Base-by-base conservation (phyloP, 1,140 invertebrate genomes). In the Colletes latitarsis region DNA sequence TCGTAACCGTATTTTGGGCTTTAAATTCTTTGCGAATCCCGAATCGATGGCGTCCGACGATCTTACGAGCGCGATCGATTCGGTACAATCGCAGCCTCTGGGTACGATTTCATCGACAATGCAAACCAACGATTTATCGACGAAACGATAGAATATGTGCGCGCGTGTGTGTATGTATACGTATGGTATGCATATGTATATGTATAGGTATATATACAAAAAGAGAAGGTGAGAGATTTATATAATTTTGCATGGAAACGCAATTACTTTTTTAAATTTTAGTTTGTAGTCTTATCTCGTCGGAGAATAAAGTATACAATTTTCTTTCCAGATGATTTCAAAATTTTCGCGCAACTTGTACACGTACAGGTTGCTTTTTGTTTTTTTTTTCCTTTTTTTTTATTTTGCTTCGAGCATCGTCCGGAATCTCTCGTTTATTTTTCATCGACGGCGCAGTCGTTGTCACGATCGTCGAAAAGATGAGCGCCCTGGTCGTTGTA, bases 231-330 rank as follows among this genome's bases (percentile, higher is more conserved):
- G 62, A 90, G 62, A 85, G 71, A 86, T 87, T 88, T 88, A 84
- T 87, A 89, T 79, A 77, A 82, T 81, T 87, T 90, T 90, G 89
- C 88, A 89, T 90, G 90, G 58, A 87, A 84, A 89, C 89, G 87
- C 55, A 88, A 83, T 60, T 88, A 84, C 82, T 90, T 91, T 91
- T 90, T 88, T 82, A 85, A 89, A 85, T 90, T 90, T 90, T 89
- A 90, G 88, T 89, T 89, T 91, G 89, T 92, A 90, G 85, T 83
- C 87, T 73, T 77, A 83, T 88, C 30, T 30, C 82, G 79, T 80
- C 88, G 85, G 76, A 78, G 88, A 91, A 90, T 90, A 91, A 91
- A 91, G 83, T 81, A 86, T 88, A 88, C 84, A 89, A 85, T 88
- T 90, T 89, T 90, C 78, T 89, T 91, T 90, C 81, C 81, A 88